A percentile compares a stretch with the other conserved stretches of the same genome.
These are phyloP conservation scores for Galeopterus variegatus DNA, from an alignment of 2,113 vertebrate genomes.

Conservation along the genomic window DNA sequence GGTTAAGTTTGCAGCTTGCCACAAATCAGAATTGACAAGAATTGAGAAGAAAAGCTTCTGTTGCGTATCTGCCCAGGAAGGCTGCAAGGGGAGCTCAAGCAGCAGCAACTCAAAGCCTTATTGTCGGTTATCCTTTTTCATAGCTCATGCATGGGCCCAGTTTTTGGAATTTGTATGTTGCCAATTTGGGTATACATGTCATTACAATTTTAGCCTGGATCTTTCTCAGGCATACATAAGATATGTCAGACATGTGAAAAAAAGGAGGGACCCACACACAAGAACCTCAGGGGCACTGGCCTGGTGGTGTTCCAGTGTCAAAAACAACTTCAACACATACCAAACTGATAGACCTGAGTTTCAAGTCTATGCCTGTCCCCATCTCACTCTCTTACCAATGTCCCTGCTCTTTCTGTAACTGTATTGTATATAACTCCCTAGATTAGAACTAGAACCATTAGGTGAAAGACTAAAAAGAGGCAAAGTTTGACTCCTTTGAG, in stretches of 20 bases:
- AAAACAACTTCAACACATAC: neutral
- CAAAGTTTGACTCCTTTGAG: neutral
- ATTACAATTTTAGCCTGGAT: slow-evolving; percentile 42
- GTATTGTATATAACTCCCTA: neutral
- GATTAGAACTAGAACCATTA: neutral
- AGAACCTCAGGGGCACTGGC: neutral
- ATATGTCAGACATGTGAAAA: slow-evolving; percentile 21
- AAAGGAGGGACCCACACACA: neutral
- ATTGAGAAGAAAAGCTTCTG: neutral
- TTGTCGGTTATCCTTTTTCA: slow-evolving; percentile 4
- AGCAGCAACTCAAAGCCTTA: neutral
- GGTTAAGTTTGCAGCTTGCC: slow-evolving; percentile 2
- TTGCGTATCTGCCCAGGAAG: neutral
- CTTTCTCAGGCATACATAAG: neutral
- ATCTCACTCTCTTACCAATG: neutral
- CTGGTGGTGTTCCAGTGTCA: neutral
- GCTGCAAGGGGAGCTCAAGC: neutral
- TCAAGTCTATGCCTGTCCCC: neutral
- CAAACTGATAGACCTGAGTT: no score
- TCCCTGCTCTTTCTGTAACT: neutral
- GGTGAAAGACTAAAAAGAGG: neutral
- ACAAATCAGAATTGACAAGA: neutral
- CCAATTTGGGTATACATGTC: slow-evolving; percentile 65
- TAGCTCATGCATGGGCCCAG: neutral
- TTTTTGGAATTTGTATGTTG: slow-evolving; percentile 15